Base-by-base conservation (phyloP, 1,140 invertebrate species). In the Lasaia peninsularis region DNA sequence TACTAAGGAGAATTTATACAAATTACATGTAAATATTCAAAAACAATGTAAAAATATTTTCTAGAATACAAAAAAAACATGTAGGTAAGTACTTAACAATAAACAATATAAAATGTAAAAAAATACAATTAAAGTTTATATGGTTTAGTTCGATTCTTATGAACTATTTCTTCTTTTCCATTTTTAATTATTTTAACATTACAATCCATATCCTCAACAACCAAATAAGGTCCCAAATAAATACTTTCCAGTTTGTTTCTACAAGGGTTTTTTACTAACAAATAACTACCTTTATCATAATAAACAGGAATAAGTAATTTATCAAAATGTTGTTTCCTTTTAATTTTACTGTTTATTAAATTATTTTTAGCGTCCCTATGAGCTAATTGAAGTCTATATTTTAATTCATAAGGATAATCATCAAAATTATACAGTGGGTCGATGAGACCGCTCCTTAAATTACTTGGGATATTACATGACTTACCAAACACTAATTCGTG, bases 401-500 rank as follows among this genome's bases (percentile, higher is more conserved):
- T 67, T 18, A 67, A 20, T 52, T 67, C 58, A 28, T 11, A 16
- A 10, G 55, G 51, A 58, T 67, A 67, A 37, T 48, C 33, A 24
- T 60, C 54, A 56, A 24, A 52, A 55, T 62, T 60, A 32, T 62
- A 62, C 32, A 66, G 31, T 2, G 60, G 60, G 10, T 62, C 56
- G 16, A 61, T 21, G 4, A 49, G 4, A 33, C 35, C 35, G 35
- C n/a, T 49, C 16, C 0, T 40, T 44, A 60, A 58, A 52, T 66
- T 66, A 56, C 9, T 40, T 6, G 55, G 60, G 10, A 65, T n/a
- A 8, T 10, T 31, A 57, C 60, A 57, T 28, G 11, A 11, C 40
- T 54, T 60, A 4, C 60, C 60, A 40, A 62, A 66, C 1, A 66
- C 64, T 11, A 63, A 28, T 31, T 60, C 65, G 14, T 44, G 56